Conservation (phyloP, 2,797 vertebrate species). For the Scolopax rusticola region DNA sequence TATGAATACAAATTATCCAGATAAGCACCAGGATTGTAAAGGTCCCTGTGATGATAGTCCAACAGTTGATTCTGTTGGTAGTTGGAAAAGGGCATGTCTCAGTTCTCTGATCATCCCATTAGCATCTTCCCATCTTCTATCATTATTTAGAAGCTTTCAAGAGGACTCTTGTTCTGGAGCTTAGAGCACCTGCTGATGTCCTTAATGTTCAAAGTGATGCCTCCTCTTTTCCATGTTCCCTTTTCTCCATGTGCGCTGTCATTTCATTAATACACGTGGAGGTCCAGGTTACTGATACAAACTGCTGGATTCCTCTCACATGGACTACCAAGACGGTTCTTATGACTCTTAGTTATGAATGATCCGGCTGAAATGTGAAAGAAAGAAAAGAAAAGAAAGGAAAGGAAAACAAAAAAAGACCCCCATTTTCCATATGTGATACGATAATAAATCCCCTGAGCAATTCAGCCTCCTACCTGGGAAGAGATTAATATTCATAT, state of each 20-base stretch:
- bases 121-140: background rate
- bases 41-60: background rate
- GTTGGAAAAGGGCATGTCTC: background rate
- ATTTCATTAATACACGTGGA: background rate
- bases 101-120: background rate
- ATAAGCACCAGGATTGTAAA: background rate
- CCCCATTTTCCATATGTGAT: background rate
- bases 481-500: slow-evolving; percentile 47
- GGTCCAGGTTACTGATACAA: background rate
- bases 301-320: background rate
- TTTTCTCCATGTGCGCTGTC: rapidly evolving
- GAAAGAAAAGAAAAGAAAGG: background rate
- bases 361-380: background rate
- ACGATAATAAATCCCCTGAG: slow-evolving; percentile 22
- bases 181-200: background rate
- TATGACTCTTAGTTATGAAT: background rate
- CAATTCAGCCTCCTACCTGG: slow-evolving; percentile 51
- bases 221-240: background rate
- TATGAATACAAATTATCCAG: background rate
- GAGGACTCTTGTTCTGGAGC: background rate
- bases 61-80: background rate
- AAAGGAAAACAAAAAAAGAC: background rate
- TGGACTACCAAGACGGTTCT: background rate
- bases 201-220: background rate
- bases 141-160: background rate